Evolutionary conservation across 2,113 vertebrate genomes (phyloP), one percentile per base, ranked within the genome.

Genomic region (Callocephalon fimbriatum): DNA sequence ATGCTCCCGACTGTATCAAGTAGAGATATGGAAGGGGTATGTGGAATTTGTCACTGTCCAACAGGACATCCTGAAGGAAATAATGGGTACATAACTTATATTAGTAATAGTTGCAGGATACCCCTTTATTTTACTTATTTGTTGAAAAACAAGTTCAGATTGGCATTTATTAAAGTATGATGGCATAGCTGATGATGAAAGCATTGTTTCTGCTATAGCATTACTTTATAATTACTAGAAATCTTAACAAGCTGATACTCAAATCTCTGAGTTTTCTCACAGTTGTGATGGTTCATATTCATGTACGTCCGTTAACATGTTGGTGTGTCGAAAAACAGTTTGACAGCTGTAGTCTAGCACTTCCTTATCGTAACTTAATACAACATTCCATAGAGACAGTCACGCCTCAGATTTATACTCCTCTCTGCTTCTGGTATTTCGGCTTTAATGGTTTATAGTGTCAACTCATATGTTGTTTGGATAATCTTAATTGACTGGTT

Each of bases 261-360:
- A 16, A 65, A 19, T 71, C 16, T 61, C 3, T 29, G 17, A 14
- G 35, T 66, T 93, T 90, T 88, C 75, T 94, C 42, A 10, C 54
- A 70, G 32, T 76, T 75, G 42, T 5, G 3, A 18, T 71, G 51
- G 72, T 68, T 95, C 48, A 20, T 90, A 29, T 94, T 88, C 74
- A 20, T 88, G 35, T 51, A 38, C 59, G 78, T 65, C 90, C 86
- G 37, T 94, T 88, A 92, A 84, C 76, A 88, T 95, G 48, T 88
- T 79, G 79, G 76, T 86, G 92, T 91, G 92, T 71, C 71, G 86
- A 72, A 78, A 75, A 95, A 68, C 81, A 85, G 94, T 94, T 83
- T 97, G 96, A 97, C 97, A 97, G 92, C 88, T 95, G 88, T 80
- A 92, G 94, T 91, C 95, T 95, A 45, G 83, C 93, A 95, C 93